Evolutionary conservation across 2,797 vertebrate genomes (phyloP), one percentile per base, ranked within the genome.

Genomic region (Rhinophrynus dorsalis): DNA sequence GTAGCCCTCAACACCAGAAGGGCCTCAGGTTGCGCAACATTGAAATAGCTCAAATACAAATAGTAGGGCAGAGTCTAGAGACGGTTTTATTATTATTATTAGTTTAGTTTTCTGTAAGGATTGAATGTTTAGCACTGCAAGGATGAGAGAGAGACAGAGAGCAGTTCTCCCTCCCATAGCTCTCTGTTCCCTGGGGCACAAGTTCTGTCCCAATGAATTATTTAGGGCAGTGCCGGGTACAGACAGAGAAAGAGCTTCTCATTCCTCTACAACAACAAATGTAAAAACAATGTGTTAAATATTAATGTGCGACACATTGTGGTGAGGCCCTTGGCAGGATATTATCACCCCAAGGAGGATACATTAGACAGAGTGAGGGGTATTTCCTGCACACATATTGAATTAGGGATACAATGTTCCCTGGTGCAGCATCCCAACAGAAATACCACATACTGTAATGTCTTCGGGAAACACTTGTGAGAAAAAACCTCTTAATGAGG

Each of bases 221-320:
- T 72, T 72, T 35, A 72, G 27, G 68, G 20, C 5, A 10, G 13
- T 42, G 35, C 26, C 18, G 11, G 50, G 40, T 17, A 40, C 32
- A 33, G 45, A 50, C 10, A 13, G 32, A 50, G 32, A 40, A 58
- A 65, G 45, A 59, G 69, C 61, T 65, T 52, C 61, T 65, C 35
- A 54, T 35, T 54, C 47, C 57, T 61, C 27, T 35, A 24, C 37
- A 65, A 42, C 12, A 62, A 58, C 45, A 72, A 64, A 72, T 64
- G 60, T 57, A 71, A 57, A 64, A 71, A 71, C 59, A 71, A 42
- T 38, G 38, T 30, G 33, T 72, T 24, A 72, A 72, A 72, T 72
- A 72, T 72, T 72, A 9, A 72, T 66, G 61, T 15, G 18, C 17
- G 47, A 72, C 61, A 65, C 61, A 64, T 65, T 72, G 61, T 21